Conservation (phyloP, 2,113 vertebrate species). For the Paralichthys olivaceus region DNA sequence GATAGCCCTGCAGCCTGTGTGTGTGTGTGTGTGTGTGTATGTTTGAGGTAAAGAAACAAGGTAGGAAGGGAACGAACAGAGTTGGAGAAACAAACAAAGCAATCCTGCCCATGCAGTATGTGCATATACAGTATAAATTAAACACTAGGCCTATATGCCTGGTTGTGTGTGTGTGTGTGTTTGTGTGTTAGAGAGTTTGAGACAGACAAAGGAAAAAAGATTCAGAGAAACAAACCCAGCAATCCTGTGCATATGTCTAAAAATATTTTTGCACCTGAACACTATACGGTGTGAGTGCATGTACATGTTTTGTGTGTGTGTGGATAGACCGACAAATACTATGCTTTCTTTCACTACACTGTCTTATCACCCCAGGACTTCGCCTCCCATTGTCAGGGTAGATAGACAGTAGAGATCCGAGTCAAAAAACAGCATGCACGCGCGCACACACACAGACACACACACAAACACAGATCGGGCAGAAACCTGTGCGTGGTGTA, state of each 20-base stretch:
- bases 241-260: not conserved
- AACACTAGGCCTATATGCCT: not conserved
- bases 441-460: constrained; percentile 20
- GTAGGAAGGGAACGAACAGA: not conserved
- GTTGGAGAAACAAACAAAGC: not conserved
- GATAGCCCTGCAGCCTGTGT: constrained; percentile 30
- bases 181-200: not conserved
- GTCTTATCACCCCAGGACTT: constrained; percentile 14
- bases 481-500: constrained; percentile 37
- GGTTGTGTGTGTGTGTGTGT: constrained; percentile 8
- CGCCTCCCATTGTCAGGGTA: constrained; percentile 20
- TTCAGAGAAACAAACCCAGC: not conserved
- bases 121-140: not conserved
- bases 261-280: not conserved
- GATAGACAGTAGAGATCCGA: constrained; percentile 12
- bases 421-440: not conserved
- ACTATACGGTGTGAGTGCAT: not conserved
- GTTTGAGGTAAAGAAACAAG: not conserved
- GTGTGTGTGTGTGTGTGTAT: constrained; percentile 17
- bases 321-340: constrained; percentile 5
- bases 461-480: not conserved
- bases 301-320: not conserved
- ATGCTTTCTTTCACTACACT: not conserved
- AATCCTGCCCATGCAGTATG: too few relatives aligned
- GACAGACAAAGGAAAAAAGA: not conserved